Conservation (phyloP, 53 echinoderm and acorn worm species). For the Antedon mediterranea region DNA sequence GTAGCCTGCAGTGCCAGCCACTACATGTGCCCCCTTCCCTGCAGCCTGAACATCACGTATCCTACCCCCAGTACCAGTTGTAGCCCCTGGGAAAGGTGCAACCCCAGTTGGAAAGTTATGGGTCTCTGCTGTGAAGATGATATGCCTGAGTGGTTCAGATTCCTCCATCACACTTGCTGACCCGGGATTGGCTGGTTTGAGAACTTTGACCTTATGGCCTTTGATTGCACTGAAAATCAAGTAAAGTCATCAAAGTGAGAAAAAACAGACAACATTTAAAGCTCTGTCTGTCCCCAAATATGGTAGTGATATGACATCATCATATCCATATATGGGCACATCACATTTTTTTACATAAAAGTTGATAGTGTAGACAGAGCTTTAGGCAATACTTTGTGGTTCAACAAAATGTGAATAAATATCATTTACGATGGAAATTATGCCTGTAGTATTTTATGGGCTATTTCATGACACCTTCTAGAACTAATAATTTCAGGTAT, state of each 20-base stretch:
- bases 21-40: constrained; percentile 82
- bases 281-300: too few relatives aligned
- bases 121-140: constrained; percentile 97
- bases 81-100: constrained; percentile 92
- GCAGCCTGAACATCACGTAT: constrained; percentile 89
- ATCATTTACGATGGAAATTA: too few relatives aligned
- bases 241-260: background rate
- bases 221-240: constrained; percentile 54
- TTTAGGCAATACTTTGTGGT: too few relatives aligned
- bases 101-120: constrained; percentile 98
- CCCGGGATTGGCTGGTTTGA: constrained; percentile 46
- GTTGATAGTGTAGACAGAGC: too few relatives aligned
- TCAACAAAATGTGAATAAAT: too few relatives aligned
- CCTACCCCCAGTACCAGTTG: constrained; percentile 86
- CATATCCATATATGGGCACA: too few relatives aligned
- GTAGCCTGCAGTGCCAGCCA: constrained; percentile 90
- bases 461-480: too few relatives aligned
- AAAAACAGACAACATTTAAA: too few relatives aligned
- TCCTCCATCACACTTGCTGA: constrained; percentile 5
- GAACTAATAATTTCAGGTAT: too few relatives aligned
- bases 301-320: too few relatives aligned
- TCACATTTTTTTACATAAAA: too few relatives aligned
- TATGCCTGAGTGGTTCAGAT: constrained; percentile 52
- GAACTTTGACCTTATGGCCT: constrained; percentile 40
- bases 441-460: too few relatives aligned